Conservation (phyloP, 2,113 vertebrate species). For the Perca fluviatilis region DNA sequence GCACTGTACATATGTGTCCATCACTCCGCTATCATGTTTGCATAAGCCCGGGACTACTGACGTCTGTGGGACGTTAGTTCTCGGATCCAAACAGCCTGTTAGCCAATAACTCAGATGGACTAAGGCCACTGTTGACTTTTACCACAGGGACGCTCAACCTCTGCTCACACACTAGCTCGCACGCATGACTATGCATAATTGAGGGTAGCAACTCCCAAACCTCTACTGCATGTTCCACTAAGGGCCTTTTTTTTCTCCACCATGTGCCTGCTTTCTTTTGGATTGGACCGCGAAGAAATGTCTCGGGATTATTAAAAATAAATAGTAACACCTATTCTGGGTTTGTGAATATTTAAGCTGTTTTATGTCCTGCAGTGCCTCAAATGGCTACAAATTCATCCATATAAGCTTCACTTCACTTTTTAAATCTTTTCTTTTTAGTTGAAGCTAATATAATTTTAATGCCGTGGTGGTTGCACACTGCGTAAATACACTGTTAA, state of each 20-base stretch:
- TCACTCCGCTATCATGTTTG: constrained; percentile 73
- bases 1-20: constrained; percentile 53
- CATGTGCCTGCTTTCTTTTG: constrained; percentile 25
- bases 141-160: constrained; percentile 60
- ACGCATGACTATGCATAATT: constrained; percentile 72
- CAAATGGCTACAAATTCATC: constrained; percentile 39
- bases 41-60: constrained; percentile 61
- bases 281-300: constrained; percentile 3
- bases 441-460: constrained; percentile 4
- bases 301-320: constrained; percentile 43
- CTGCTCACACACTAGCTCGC: constrained; percentile 30
- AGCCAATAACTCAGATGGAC: constrained; percentile 69
- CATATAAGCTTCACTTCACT: constrained; percentile 21
- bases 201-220: constrained; percentile 41
- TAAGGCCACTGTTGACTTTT: constrained; percentile 69
- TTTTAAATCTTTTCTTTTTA: constrained; percentile 17
- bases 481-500: constrained; percentile 44
- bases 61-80: constrained; percentile 65
- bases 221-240: constrained; percentile 15
- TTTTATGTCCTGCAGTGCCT: constrained; percentile 33
- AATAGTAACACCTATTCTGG: constrained; percentile 37
- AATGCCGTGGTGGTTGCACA: background rate
- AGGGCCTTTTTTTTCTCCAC: background rate
- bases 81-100: constrained; percentile 66
- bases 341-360: constrained; percentile 50